Evolutionary conservation across 2,113 vertebrate genomes (phyloP).

Genomic region (Anhinga rufa): DNA sequence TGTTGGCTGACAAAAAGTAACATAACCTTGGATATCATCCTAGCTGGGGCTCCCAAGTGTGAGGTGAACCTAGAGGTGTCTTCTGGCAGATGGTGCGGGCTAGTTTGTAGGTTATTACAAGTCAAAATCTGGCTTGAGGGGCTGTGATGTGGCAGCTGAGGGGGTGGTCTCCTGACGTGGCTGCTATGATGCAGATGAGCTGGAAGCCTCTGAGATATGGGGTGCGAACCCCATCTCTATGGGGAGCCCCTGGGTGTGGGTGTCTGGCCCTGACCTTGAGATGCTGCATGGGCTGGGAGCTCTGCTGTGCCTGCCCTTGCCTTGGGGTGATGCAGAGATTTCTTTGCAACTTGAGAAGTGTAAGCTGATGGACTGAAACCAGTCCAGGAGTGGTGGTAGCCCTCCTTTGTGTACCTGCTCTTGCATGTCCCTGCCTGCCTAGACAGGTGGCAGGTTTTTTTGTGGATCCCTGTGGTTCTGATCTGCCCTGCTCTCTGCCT

Average conservation of each 20-base stretch:
- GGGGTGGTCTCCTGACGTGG: rapidly evolving
- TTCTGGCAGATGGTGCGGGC: too few relatives aligned
- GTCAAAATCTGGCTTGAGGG: background rate
- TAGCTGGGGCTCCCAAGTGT: rapidly evolving
- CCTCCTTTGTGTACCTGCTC: background rate
- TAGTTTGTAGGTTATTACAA: rapidly evolving
- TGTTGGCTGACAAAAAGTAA: background rate
- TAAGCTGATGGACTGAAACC: background rate
- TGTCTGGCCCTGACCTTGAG: background rate
- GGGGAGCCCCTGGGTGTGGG: rapidly evolving
- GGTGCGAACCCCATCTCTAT: rapidly evolving
- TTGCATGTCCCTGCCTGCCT: rapidly evolving
- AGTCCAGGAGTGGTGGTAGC: background rate
- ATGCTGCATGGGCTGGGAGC: rapidly evolving
- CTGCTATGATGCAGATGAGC: background rate
- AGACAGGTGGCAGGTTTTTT: rapidly evolving
- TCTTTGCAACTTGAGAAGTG: background rate
- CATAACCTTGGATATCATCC: rapidly evolving
- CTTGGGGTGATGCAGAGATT: background rate
- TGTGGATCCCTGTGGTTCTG: rapidly evolving
- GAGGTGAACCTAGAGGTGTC: rapidly evolving
- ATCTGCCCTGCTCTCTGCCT: background rate
- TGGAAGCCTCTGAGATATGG: background rate
- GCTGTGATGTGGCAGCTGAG: background rate
- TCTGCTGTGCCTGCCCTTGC: background rate